These are phyloP conservation scores for Cinclus cinclus DNA, from an alignment of 2,113 vertebrate genomes.

Conservation along the genomic window DNA sequence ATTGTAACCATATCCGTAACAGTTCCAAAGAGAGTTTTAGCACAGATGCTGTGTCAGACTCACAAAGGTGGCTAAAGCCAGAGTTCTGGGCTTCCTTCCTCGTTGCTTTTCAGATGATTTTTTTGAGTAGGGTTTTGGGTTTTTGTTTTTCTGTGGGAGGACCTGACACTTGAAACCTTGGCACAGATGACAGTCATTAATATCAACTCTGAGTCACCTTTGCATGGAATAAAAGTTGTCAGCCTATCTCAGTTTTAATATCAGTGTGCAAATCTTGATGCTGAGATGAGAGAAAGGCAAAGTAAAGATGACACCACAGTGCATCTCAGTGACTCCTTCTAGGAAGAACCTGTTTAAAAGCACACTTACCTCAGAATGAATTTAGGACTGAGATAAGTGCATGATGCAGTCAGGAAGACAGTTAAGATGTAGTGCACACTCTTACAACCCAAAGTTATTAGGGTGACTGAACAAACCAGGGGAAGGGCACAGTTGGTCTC, in stretches of 20 bases:
- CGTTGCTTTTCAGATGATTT: not conserved
- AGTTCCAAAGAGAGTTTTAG: not conserved
- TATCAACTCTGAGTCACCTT: not conserved
- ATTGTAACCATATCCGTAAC: not conserved
- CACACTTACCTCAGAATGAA: not conserved
- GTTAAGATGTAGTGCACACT: not conserved
- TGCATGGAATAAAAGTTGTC: not conserved
- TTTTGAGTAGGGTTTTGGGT: not conserved
- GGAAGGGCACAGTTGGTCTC: not conserved
- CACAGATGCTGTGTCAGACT: not conserved
- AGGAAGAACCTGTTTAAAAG: not conserved
- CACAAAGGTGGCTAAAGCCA: not conserved
- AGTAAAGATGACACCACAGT: not conserved
- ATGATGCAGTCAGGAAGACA: not conserved
- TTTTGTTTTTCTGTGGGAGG: not conserved
- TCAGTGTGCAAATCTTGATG: not conserved
- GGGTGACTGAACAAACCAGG: not conserved
- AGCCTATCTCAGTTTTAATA: slow-evolving; percentile 14
- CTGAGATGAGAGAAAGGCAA: not conserved
- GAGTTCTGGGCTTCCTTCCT: not conserved
- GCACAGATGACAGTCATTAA: not conserved
- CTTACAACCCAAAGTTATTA: not conserved
- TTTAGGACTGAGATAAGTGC: not conserved
- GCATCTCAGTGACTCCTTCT: not conserved
- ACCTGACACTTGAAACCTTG: not conserved